Conservation (phyloP, 2,797 vertebrate species). For the Chaetodon trifasciatus region DNA sequence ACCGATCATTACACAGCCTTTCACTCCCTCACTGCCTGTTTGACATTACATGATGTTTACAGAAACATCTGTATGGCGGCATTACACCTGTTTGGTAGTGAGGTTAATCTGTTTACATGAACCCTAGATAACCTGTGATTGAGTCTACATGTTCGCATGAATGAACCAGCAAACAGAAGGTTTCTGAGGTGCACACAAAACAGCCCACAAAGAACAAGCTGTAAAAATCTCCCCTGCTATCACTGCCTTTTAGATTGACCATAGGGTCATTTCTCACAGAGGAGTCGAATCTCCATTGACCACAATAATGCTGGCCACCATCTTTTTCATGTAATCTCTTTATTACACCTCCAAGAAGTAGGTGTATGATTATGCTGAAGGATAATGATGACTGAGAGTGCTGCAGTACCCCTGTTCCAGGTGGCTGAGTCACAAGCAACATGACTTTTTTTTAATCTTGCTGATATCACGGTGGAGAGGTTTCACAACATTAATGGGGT, state of each 20-base stretch:
- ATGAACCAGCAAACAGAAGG: constrained; percentile 31
- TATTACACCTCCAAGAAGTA: background rate
- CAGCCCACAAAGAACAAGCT: background rate
- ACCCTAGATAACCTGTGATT: constrained; percentile 53
- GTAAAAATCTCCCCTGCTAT: too few relatives aligned
- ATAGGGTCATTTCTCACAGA: background rate
- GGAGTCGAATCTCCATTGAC: background rate
- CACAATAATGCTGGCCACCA: background rate
- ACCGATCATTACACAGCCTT: constrained; percentile 32
- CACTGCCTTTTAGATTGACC: background rate
- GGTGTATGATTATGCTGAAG: background rate
- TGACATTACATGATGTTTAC: constrained; percentile 51
- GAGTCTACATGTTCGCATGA: constrained; percentile 24
- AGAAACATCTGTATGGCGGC: constrained; percentile 35
- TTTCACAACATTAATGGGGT: background rate
- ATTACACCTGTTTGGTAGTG: background rate
- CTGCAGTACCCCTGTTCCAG: background rate
- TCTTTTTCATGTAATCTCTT: background rate
- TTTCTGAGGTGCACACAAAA: background rate
- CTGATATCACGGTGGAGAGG: background rate
- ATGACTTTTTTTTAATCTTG: background rate
- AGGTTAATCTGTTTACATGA: constrained; percentile 72
- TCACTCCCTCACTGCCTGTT: constrained; percentile 41
- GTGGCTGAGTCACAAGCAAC: background rate
- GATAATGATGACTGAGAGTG: background rate